These are phyloP conservation scores for Brienomyrus brachyistius DNA, from an alignment of 2,113 vertebrate genomes.

Conservation along the genomic window DNA sequence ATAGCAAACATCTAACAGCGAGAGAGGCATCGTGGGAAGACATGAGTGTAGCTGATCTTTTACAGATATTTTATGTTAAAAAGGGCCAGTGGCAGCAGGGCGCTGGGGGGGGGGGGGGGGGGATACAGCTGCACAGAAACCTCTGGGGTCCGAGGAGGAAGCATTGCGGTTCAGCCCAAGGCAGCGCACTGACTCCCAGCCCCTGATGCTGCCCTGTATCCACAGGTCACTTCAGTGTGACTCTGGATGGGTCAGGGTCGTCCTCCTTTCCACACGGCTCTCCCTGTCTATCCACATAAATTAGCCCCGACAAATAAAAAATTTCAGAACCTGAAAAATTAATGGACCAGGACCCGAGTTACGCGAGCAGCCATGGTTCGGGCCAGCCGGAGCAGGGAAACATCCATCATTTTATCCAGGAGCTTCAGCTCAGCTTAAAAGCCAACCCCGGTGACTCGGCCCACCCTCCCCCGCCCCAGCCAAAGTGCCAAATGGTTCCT, in stretches of 20 bases:
- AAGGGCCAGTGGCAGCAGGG: neutral
- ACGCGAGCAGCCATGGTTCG: neutral
- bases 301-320: neutral
- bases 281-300: neutral
- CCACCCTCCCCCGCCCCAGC: neutral
- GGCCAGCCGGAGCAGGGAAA: neutral
- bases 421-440: neutral
- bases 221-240: neutral
- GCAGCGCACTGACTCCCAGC: neutral
- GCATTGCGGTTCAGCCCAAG: neutral
- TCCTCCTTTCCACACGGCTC: neutral
- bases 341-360: neutral
- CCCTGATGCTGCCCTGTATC: neutral
- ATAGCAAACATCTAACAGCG: neutral
- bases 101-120: neutral
- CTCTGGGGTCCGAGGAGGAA: neutral
- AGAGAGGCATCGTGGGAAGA: neutral
- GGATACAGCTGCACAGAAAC: neutral
- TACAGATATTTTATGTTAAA: neutral
- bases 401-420: neutral
- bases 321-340: neutral
- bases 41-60: neutral
- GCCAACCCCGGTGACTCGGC: neutral
- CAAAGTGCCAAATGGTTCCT: neutral
- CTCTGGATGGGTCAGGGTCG: neutral